phyloP scores from a whole-genome alignment of 92 coral and sea anemone species.

The Muricea muricata region DNA sequence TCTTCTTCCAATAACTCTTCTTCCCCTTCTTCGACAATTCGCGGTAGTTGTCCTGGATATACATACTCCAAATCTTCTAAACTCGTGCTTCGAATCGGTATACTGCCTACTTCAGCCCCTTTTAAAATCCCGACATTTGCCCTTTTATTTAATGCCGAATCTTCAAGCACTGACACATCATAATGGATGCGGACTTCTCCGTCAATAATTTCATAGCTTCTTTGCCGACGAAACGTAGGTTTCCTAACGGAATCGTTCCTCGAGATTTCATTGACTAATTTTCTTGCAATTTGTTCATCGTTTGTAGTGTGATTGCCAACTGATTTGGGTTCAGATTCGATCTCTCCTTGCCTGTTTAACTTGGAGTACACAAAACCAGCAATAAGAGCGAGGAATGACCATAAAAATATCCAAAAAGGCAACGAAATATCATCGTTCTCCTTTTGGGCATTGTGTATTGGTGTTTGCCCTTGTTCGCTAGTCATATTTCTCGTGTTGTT shows the following conservation, averaged over 20 bases:
- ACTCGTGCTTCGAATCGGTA: constrained; percentile 69
- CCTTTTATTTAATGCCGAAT: neutral
- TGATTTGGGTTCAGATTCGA: neutral
- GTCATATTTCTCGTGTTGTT: constrained; percentile 11
- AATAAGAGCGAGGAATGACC: constrained; percentile 36
- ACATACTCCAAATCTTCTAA: constrained; percentile 92
- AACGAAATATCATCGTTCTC: constrained; percentile 38
- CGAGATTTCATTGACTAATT: constrained; percentile 35
- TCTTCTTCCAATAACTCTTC: constrained; percentile 51
- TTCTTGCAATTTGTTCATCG: constrained; percentile 37
- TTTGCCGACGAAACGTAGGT: constrained; percentile 29
- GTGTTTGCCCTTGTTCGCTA: neutral
- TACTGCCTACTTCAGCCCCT: constrained; percentile 32
- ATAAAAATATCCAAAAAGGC: constrained; percentile 40
- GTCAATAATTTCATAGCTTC: constrained; percentile 62
- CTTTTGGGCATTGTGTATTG: neutral
- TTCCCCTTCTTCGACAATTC: constrained; percentile 89
- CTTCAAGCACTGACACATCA: constrained; percentile 44
- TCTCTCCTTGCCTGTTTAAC: constrained; percentile 2
- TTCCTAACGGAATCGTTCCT: constrained; percentile 7
- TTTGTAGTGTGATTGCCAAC: neutral
- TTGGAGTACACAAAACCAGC: constrained; percentile 30
- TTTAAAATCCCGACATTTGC: neutral
- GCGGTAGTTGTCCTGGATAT: constrained; percentile 87
- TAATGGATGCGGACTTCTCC: constrained; percentile 90